Evolutionary conservation across 2,113 vertebrate genomes (phyloP).

Genomic region (Leptosomus discolor): DNA sequence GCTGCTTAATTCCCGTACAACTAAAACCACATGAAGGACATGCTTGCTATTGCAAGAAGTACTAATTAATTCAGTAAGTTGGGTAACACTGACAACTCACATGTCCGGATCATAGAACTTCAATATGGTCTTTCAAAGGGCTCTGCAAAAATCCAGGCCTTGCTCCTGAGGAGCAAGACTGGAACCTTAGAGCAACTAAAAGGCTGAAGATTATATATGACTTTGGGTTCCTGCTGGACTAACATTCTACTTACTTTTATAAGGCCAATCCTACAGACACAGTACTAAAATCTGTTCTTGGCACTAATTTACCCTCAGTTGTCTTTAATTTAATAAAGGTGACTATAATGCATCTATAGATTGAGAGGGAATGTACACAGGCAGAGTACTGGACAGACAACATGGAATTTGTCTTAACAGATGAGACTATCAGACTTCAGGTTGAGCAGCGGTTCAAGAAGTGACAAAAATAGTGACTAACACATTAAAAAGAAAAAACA

Average conservation of each 20-base stretch:
- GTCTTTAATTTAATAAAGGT: neutral
- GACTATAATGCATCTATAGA: neutral
- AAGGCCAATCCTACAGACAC: neutral
- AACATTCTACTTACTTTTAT: neutral
- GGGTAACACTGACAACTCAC: neutral
- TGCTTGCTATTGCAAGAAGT: neutral
- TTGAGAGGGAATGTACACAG: neutral
- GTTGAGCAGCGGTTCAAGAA: neutral
- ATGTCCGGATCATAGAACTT: neutral
- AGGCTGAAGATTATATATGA: neutral
- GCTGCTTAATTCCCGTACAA: neutral
- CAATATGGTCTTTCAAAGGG: neutral
- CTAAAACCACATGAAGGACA: neutral
- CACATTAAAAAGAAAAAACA: neutral
- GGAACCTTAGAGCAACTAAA: neutral
- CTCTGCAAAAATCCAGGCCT: neutral
- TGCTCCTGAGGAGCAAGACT: neutral
- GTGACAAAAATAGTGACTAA: neutral
- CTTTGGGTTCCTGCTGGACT: neutral
- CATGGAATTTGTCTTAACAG: neutral
- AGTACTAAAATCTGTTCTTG: neutral
- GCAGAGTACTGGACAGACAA: neutral
- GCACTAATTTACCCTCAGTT: neutral
- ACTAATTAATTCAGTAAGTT: neutral
- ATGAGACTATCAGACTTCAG: neutral